A percentile compares a stretch with the other conserved stretches of the same genome.
These are phyloP conservation scores for Choloepus didactylus DNA, from an alignment of 2,797 vertebrate species.

Conservation along the genomic window DNA sequence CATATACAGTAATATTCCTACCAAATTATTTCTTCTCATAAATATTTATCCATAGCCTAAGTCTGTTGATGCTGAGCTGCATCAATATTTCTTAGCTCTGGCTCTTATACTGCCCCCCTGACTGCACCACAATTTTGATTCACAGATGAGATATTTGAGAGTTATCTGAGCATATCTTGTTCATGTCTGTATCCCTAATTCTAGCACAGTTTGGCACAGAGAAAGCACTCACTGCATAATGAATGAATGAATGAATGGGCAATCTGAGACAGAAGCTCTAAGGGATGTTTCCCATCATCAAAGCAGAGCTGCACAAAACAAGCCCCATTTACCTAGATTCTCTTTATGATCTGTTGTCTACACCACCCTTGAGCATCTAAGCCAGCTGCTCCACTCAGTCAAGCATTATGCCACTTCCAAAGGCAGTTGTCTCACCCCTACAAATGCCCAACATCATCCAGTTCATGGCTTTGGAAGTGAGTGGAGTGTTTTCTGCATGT, in stretches of 20 bases:
- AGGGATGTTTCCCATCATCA: background rate
- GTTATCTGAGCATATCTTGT: background rate
- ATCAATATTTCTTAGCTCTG: constrained; percentile 58
- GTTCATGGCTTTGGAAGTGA: background rate
- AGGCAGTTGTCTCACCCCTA: background rate
- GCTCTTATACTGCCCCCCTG: background rate
- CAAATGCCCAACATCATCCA: background rate
- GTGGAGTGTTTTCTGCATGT: background rate
- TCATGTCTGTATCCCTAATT: constrained; percentile 29
- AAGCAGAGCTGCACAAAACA: constrained; percentile 5
- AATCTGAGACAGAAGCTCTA: background rate
- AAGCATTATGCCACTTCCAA: constrained; percentile 46
- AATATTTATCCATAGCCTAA: constrained; percentile 73
- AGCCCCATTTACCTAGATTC: background rate
- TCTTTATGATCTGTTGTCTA: background rate
- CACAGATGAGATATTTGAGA: constrained; percentile 55
- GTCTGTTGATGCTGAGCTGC: constrained; percentile 23
- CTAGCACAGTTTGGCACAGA: background rate
- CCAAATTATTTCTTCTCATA: constrained; percentile 76
- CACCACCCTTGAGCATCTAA: constrained; percentile 38
- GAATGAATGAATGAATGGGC: constrained; percentile 12
- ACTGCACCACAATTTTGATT: constrained; percentile 42
- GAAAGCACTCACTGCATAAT: constrained; percentile 11
- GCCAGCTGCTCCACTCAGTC: background rate
- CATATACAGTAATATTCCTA: constrained; percentile 71